Evolutionary conservation across 35 echinoderm and acorn worm species (phyloP).

Genomic region (Heliocidaris erythrogramma): DNA sequence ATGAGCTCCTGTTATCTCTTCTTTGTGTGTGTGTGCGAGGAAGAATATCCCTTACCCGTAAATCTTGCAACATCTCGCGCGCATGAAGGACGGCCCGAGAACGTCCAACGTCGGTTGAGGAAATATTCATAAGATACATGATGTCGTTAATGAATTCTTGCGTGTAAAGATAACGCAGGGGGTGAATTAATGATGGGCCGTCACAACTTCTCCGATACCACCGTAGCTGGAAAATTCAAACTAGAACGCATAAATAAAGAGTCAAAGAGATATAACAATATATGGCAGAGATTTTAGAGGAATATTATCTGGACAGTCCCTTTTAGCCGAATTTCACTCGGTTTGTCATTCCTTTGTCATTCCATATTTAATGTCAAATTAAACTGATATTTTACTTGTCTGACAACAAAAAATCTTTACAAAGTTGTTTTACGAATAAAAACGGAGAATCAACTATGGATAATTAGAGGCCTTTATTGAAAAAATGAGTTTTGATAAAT

Average conservation of each 20-base stretch:
- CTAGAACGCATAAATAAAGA: neutral
- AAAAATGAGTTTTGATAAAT: too few species aligned
- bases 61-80: neutral
- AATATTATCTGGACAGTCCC: too few species aligned
- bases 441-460: too few species aligned
- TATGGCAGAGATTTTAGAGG: neutral
- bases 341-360: too few species aligned
- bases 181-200: neutral
- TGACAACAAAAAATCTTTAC: too few species aligned
- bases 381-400: too few species aligned
- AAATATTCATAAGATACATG: constrained; percentile 8
- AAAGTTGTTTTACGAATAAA: too few species aligned
- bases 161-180: neutral
- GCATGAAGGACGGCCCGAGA: neutral
- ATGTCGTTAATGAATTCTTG: neutral
- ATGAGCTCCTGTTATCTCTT: too few species aligned
- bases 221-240: neutral
- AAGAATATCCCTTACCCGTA: neutral
- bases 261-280: neutral
- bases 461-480: too few species aligned
- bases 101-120: neutral
- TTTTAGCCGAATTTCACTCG: too few species aligned
- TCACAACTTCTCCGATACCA: neutral
- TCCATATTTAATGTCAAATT: too few species aligned
- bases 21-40: too few species aligned